Evolutionary conservation across 2,113 vertebrate species (phyloP), one percentile per base, ranked within the genome.

Genomic region (Panthera uncia): DNA sequence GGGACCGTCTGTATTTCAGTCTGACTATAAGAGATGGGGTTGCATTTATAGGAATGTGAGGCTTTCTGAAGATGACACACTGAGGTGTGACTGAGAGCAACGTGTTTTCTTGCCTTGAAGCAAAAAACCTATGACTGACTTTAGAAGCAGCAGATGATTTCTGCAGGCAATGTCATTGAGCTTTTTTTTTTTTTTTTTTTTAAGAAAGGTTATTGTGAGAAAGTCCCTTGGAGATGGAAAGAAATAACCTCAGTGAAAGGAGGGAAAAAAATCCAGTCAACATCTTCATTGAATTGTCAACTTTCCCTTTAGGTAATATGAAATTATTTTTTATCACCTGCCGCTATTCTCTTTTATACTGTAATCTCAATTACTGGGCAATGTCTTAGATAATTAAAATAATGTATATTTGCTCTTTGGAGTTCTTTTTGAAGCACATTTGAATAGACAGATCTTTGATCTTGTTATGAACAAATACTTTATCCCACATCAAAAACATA

Each of bases 121-220:
- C 36, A 82, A 96, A 95, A 85, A 95, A 85, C 79, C 95, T 71
- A 25, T 50, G 71, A 81, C 65, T 95, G 92, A 82, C 88, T 97
- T 45, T 33, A 91, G 89, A 97, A 85, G 73, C 71, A 71, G 87
- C 31, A 78, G 84, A 78, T 82, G 41, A 95, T 97, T 96, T 89
- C 92, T 88, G 7, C 45, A 96, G 95, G 90, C 94, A 97, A 96
- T 69, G 85, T 79, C 92, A 94, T 0, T 82, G 87, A 92, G 83
- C 11, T 93, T 93, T 85, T 90, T 69, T 95, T 83, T 96, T 23
- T 66, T 13, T 50, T 38, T 52, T 14, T 21, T 61, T 61, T 23
- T 61, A 21, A 93, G 65, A 92, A 85, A 96, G 84, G 84, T 96
- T 76, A 85, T 73, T 93, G 71, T 82, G 88, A 97, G 93, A 96